Percentiles rank a stretch among this genome's conserved stretches.
These are phyloP conservation scores for Stigmatopora argus DNA, from an alignment of 2,113 vertebrate species.

Conservation along the genomic window DNA sequence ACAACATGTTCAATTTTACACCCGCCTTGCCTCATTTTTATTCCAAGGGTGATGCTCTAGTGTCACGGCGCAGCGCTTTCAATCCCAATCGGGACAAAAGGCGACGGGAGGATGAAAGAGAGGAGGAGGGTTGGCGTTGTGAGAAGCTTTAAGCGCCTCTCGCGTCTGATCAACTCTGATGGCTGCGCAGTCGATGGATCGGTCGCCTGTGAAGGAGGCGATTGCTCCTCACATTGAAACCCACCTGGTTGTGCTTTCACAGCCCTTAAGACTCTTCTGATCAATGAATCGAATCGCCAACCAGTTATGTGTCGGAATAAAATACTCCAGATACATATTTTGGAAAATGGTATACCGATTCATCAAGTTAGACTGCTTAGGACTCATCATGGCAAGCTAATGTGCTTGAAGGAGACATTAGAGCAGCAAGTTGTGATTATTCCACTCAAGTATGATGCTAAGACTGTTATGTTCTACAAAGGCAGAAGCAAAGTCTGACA, in stretches of 20 bases:
- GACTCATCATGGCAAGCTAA: neutral
- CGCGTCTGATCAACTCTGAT: conserved; percentile 50
- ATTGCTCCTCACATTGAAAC: conserved; percentile 47
- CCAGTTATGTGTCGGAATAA: neutral
- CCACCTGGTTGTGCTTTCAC: conserved; percentile 2
- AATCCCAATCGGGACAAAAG: conserved; percentile 16
- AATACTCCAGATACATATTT: neutral
- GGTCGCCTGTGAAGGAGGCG: conserved; percentile 53
- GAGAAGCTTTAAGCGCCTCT: conserved; percentile 54
- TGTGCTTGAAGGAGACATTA: neutral
- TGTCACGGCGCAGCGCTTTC: conserved; percentile 49
- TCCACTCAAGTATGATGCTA: too few relatives aligned
- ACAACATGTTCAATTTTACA: conserved; percentile 59
- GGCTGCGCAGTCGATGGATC: conserved; percentile 56
- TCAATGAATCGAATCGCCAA: neutral
- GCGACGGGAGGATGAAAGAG: neutral
- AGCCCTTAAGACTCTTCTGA: neutral
- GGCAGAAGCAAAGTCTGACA: too few relatives aligned
- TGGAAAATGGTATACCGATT: neutral
- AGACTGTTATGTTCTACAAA: too few relatives aligned
- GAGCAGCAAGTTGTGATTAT: neutral
- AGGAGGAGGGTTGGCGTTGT: neutral
- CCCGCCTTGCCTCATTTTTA: conserved; percentile 58
- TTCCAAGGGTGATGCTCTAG: conserved; percentile 47
- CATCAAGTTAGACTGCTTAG: neutral